Evolutionary conservation across 2,797 vertebrate genomes (phyloP), one percentile per base, ranked within the genome.

Genomic region (Fringilla coelebs): DNA sequence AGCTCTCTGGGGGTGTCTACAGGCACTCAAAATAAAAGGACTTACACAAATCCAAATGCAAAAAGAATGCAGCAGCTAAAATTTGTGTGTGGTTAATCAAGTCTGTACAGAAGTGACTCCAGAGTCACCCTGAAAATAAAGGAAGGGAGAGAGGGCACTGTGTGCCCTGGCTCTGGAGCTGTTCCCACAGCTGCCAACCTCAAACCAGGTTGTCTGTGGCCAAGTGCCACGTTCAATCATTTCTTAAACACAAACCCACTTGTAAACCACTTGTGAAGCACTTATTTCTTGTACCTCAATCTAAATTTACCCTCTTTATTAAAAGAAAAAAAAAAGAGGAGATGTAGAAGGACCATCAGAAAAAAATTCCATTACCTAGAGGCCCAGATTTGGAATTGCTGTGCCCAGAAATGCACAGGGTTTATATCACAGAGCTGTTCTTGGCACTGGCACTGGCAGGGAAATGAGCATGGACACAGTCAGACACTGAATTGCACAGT

Each of bases 201-300:
- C 32, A 82, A 76, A 85, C 11, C 17, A 54, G 22, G 22, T 16
- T 81, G 5, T 61, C 29, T 32, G 46, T 3, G 2, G 29, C 31
- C 0, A 0, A 84, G 2, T 12, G 21, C n/a, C 45, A 20, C 1
- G 0, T 58, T 25, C 66, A 65, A 9, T 26, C 13, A 52, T 32
- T 65, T 20, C n/a, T 52, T 52, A 18, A 77, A 19, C 40, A 60
- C n/a, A 72, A 77, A 72, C 32, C 52, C 18, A 41, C 40, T 46
- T 77, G 21, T 34, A 32, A 58, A 72, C 34, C 65, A 46, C 45
- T 52, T 40, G 15, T 29, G 38, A 72, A 51, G 3, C 18, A 32
- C 32, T n/a, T 87, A 15, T 13, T 66, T 16, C 60, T 84, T 60
- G 13, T 66, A 36, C 41, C 22, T 72, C 57, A 60, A 58, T 32